Conservation (phyloP, 1,140 invertebrate species). For the Caerostris extrusa region DNA sequence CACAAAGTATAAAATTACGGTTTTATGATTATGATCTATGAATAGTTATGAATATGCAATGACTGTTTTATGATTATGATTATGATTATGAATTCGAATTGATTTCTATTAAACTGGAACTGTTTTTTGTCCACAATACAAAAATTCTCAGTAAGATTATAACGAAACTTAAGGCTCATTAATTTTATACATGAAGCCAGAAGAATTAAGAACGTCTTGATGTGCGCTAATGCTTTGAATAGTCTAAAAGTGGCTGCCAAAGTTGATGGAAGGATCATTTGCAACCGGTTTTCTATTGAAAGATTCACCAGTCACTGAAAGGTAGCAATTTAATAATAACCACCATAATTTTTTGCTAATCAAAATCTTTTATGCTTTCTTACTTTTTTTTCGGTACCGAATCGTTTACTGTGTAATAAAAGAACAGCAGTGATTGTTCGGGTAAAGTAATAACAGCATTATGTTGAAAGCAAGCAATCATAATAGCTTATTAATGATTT, state of each 20-base stretch:
- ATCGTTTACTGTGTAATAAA: slow-evolving; percentile 2
- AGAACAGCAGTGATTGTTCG: background rate
- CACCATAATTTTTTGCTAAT: slow-evolving; percentile 23
- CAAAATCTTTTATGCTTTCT: background rate
- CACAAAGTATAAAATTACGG: no score
- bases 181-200: background rate
- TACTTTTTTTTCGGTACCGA: background rate
- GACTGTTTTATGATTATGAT: no score
- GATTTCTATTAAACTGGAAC: no score
- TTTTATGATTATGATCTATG: no score
- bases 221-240: background rate
- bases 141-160: no score
- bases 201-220: background rate
- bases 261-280: background rate
- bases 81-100: no score
- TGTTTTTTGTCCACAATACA: no score
- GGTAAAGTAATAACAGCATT: slow-evolving; percentile 23
- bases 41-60: no score
- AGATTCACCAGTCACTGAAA: background rate
- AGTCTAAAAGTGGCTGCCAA: background rate
- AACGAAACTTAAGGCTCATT: background rate
- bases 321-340: slow-evolving; percentile 27
- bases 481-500: background rate
- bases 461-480: background rate
- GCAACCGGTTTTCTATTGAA: background rate